Evolutionary conservation across 2,113 vertebrate species (phyloP), one percentile per base, ranked within the genome.

Genomic region (Oophaga pumilio): DNA sequence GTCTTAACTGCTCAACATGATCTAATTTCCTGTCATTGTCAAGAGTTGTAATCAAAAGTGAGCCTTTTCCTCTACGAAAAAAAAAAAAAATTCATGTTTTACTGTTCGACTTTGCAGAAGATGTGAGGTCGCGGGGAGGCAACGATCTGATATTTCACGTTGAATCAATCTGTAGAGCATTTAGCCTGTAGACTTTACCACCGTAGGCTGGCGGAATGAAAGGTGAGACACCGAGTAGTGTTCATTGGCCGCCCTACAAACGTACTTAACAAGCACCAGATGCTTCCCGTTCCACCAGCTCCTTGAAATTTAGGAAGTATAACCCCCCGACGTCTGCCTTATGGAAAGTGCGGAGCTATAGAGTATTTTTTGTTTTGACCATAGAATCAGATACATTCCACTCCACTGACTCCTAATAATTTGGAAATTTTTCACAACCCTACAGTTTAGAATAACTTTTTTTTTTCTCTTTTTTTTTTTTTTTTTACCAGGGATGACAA

Each of bases 101-200:
- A 6, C 43, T 68, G n/a, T 60, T 80, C 62, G 60, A 66, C 20
- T 24, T 17, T 66, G 4, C 14, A 59, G 24, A 80, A 59, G 77
- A 57, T 18, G 56, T 28, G 56, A 53, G 62, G 81, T 64, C 49
- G 18, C 3, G 52, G 68, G 17, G 82, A 57, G n/a, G 52, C 62
- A 59, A 57, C 11, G 53, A 74, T 84, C 52, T 84, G 50, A 84
- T 73, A 22, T 74, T 84, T 84, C 69, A 84, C 2, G 52, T 59
- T 80, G 77, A 80, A 80, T 80, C 57, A 60, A n/a, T 76, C 62
- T 86, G 85, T 80, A 50, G 15, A 60, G 89, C 90, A 90, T 90
- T 91, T 91, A 91, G 86, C 87, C 91, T 91, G 91, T 90, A 92
- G 82, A 91, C 88, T 89, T 92, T 92, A 91, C 89, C 89, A 88